Base-by-base conservation (phyloP, 2,113 vertebrate genomes). In the Piaya cayana region DNA sequence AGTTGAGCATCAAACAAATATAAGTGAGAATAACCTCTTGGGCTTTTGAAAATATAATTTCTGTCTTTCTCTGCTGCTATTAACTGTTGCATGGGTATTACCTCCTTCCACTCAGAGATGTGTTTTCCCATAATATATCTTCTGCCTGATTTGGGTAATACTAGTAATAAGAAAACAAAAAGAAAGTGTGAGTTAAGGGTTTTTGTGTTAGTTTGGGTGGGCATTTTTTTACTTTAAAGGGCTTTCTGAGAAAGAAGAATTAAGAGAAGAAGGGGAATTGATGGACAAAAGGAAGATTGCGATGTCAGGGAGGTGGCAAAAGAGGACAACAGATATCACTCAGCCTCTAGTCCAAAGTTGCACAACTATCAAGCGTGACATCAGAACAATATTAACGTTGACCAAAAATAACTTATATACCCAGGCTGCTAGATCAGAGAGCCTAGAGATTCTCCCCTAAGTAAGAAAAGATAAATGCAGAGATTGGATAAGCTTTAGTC, bases 301-400 rank as follows among this genome's bases (percentile, higher is more conserved):
- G 22, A 8, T 68, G 15, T 37, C 30, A 82, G 27, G 18, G 16
- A 94, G 9, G 21, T 14, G 11, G 11, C 13, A 36, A 60, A 64
- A 23, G 32, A 64, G 12, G 6, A 53, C 11, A 50, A 64, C 2
- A 0, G 6, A 0, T 22, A 80, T 22, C 69, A 52, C 8, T 58
- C 56, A 68, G 14, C 6, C 16, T 36, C 21, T 11, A 34, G n/a
- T 12, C 37, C 43, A 78, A 64, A 55, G 30, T 1, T 7, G 4
- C 49, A 68, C 58, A 78, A 84, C 22, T 82, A 92, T n/a, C 60
- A 47, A 39, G 52, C 23, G 27, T 49, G 55, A 43, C 36, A 80
- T 39, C 30, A 78, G 26, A 23, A 88, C 20, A 32, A 5, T 22
- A 59, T 6, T 63, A 56, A 30, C 34, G 14, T 42, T 58, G 50